Evolutionary conservation across 1,140 invertebrate genomes (phyloP).

Genomic region (Polyergus mexicanus): DNA sequence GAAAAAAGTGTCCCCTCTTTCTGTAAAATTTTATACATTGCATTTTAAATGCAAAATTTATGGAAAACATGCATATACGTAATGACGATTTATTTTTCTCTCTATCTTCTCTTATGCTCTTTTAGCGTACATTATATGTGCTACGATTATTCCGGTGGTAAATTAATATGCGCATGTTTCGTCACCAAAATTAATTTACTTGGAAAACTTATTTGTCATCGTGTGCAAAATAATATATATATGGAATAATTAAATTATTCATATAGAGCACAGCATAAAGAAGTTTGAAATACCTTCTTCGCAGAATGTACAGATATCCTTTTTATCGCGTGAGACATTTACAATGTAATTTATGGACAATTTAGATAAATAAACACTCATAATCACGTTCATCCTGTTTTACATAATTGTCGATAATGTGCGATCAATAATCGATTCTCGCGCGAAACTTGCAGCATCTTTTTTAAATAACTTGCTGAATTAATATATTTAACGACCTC

Average conservation of each 20-base stretch:
- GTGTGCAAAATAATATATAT: no score
- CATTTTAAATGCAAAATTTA: constrained; percentile 21
- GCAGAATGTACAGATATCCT: background rate
- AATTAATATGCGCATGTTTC: background rate
- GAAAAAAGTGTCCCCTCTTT: background rate
- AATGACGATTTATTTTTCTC: background rate
- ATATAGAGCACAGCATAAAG: background rate
- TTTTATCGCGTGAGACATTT: background rate
- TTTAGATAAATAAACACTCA: background rate
- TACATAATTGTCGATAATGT: constrained; percentile 6
- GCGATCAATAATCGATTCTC: constrained; percentile 9
- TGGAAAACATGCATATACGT: background rate
- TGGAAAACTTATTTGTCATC: background rate
- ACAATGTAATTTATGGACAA: background rate
- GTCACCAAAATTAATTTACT: background rate
- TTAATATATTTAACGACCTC: background rate
- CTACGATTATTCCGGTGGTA: background rate
- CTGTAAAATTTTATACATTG: background rate
- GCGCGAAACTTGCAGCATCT: background rate
- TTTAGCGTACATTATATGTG: no score
- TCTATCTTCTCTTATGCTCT: background rate
- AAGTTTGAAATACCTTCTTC: background rate
- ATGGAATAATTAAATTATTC: background rate
- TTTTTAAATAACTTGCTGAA: background rate
- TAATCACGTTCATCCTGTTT: background rate